Conservation (phyloP, 2,113 vertebrate species). For the Pelvicachromis taeniatus region DNA sequence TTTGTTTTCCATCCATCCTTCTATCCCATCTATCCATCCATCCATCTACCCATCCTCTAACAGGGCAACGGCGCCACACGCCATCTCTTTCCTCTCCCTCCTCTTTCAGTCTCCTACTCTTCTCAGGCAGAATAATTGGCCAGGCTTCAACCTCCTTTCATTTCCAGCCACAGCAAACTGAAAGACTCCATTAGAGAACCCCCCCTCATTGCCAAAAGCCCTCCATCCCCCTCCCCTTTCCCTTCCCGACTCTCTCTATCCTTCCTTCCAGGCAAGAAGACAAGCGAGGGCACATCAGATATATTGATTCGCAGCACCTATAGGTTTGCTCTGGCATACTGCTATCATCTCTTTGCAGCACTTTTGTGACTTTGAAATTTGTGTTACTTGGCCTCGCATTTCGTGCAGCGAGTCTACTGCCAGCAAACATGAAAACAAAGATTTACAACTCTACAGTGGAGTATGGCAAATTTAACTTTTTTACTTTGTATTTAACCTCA, state of each 20-base stretch:
- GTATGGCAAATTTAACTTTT: neutral
- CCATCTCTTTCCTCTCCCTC: constrained; percentile 31
- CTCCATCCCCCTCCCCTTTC: neutral
- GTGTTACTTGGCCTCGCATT: neutral
- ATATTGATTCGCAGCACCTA: constrained; percentile 42
- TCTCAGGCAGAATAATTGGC: constrained; percentile 64
- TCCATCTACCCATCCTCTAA: neutral
- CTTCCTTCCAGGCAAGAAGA: constrained; percentile 33
- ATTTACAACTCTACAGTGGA: neutral
- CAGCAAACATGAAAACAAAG: constrained; percentile 3
- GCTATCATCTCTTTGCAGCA: constrained; percentile 5
- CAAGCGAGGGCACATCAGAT: constrained; percentile 17
- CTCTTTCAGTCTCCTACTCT: constrained; percentile 32
- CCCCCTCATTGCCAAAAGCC: constrained; percentile 51
- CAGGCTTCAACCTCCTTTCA: constrained; percentile 66
- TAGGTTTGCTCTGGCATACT: constrained; percentile 1
- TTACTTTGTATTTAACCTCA: neutral
- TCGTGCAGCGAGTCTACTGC: neutral
- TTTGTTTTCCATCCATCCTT: neutral
- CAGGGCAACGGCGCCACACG: constrained; percentile 51
- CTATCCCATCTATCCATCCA: neutral
- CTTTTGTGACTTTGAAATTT: constrained; percentile 21
- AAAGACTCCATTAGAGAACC: constrained; percentile 69
- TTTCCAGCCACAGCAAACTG: constrained; percentile 65
- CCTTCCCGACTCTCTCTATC: neutral